Percentiles rank a stretch among this genome's conserved stretches.
Conservation (phyloP, 2,888 invertebrate species). For the Stenchaetothrips biformis region DNA sequence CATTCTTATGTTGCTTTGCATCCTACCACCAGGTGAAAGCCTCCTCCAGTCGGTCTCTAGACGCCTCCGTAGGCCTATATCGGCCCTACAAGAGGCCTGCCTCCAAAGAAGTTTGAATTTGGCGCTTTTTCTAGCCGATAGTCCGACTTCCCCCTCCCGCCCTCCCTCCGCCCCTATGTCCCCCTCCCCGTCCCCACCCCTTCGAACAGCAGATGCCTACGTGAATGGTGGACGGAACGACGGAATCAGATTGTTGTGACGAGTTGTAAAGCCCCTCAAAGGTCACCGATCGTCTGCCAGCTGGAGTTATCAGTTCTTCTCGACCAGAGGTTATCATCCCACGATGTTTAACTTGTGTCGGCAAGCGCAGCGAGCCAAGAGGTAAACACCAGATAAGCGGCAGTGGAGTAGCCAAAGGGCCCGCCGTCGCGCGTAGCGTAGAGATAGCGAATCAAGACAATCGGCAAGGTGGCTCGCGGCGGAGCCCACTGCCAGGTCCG, state of each 20-base stretch:
- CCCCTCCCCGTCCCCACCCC: neutral
- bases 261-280: neutral
- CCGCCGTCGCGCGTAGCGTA: too few relatives aligned
- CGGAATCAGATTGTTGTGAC: conserved; percentile 10
- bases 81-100: too few relatives aligned
- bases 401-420: too few relatives aligned
- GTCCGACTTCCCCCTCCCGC: neutral
- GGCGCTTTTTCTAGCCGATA: too few relatives aligned
- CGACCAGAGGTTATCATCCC: neutral
- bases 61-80: too few relatives aligned
- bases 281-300: neutral
- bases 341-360: conserved; percentile 11
- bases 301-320: neutral
- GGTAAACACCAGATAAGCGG: conserved; percentile 9
- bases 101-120: too few relatives aligned
- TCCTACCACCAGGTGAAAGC: too few relatives aligned
- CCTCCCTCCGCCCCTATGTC: neutral
- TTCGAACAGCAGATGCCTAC: neutral
- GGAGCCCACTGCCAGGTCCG: too few relatives aligned
- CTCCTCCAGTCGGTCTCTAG: too few relatives aligned
- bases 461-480: too few relatives aligned
- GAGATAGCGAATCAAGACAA: too few relatives aligned
- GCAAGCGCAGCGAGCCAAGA: conserved; percentile 11
- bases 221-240: conserved; percentile 1
- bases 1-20: too few relatives aligned